These are phyloP conservation scores for Lophura nycthemera DNA, from an alignment of 2,113 vertebrate species.

Conservation along the genomic window DNA sequence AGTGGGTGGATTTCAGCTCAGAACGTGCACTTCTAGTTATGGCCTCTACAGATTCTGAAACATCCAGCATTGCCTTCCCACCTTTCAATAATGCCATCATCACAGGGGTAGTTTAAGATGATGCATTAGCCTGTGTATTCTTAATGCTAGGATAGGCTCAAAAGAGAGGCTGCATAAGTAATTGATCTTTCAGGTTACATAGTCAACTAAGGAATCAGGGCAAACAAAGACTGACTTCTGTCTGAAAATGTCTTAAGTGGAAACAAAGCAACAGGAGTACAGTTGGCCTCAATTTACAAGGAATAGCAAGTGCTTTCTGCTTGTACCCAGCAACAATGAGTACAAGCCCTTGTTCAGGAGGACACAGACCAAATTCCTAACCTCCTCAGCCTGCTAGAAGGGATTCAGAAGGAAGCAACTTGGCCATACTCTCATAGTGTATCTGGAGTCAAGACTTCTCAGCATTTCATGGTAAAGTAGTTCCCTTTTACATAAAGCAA, in stretches of 20 bases:
- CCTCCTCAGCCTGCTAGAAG: background rate
- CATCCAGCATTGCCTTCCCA: background rate
- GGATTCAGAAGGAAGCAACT: background rate
- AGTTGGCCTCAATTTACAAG: background rate
- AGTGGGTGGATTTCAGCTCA: constrained; percentile 8
- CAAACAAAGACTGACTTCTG: background rate
- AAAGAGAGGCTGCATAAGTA: background rate
- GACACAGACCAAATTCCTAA: background rate
- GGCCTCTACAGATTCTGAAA: background rate
- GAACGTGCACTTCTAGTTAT: background rate
- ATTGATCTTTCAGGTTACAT: background rate
- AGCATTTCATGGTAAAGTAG: background rate
- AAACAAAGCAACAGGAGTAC: background rate
- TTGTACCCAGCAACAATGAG: background rate
- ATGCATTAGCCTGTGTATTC: background rate
- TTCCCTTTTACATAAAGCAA: background rate
- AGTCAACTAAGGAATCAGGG: background rate
- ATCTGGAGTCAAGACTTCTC: background rate
- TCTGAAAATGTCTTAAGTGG: background rate
- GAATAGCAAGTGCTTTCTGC: background rate
- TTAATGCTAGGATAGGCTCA: background rate
- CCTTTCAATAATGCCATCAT: background rate
- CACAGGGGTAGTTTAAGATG: background rate
- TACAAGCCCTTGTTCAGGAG: background rate
- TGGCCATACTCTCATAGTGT: background rate